A percentile compares a stretch with the other conserved stretches of the same genome.
Evolutionary conservation across 2,797 vertebrate species (phyloP).

Genomic region (Labroides dimidiatus): DNA sequence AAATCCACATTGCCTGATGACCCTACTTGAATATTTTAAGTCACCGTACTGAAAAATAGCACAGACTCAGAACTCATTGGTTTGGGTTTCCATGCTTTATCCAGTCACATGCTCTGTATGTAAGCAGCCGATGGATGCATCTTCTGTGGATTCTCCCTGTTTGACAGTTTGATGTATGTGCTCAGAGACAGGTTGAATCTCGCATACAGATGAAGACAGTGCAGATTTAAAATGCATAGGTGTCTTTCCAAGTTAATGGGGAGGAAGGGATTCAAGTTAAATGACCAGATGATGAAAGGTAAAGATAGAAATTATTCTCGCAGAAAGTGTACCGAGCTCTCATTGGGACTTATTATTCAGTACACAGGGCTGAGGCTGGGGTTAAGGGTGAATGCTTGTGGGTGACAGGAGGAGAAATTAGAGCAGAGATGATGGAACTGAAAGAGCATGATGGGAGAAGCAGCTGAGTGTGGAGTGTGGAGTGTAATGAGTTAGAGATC

Average conservation of each 20-base stretch:
- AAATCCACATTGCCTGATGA: too few species aligned
- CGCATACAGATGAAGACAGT: neutral
- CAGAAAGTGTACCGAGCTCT: constrained; percentile 18
- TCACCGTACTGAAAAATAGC: neutral
- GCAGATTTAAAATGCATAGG: neutral
- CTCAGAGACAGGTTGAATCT: constrained; percentile 2
- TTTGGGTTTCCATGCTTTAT: neutral
- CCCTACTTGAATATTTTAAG: too few species aligned
- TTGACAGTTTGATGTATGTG: neutral
- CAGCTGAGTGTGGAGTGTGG: neutral
- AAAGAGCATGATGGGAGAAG: constrained; percentile 1
- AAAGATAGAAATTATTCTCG: constrained; percentile 11
- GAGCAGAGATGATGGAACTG: neutral
- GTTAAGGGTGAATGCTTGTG: constrained; percentile 29
- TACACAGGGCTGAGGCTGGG: neutral
- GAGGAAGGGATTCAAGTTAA: constrained; percentile 34
- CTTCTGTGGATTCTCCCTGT: neutral
- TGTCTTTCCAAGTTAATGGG: constrained; percentile 21
- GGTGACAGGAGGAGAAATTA: constrained; percentile 12
- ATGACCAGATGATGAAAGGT: neutral
- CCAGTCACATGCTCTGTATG: neutral
- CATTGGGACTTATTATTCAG: constrained; percentile 49
- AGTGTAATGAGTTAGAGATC: constrained; percentile 4
- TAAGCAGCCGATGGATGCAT: constrained; percentile 5
- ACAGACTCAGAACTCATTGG: too few species aligned